These are phyloP conservation scores for Boulengeromyrus knoepffleri DNA, from an alignment of 2,113 vertebrate genomes.

Conservation along the genomic window DNA sequence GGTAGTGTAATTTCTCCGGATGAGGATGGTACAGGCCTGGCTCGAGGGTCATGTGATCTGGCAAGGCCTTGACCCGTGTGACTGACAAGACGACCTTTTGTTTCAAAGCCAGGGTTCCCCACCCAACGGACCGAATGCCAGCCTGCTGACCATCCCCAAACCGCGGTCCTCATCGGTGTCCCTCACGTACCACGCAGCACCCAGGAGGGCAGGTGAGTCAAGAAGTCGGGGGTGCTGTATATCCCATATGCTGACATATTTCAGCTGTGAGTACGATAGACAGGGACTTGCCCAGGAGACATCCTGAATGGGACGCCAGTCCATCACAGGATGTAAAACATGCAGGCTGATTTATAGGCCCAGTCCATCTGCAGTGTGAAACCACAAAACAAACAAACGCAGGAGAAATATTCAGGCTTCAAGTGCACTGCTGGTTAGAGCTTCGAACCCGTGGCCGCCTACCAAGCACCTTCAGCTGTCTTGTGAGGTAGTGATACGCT, in stretches of 20 bases:
- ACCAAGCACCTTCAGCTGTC: neutral
- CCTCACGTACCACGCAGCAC: conserved; percentile 68
- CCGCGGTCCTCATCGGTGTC: conserved; percentile 89
- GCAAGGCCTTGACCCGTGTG: neutral
- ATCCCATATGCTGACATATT: neutral
- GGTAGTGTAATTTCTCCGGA: neutral
- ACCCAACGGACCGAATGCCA: conserved; percentile 79
- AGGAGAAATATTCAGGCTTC: neutral
- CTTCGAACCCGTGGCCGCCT: neutral
- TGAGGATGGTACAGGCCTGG: neutral
- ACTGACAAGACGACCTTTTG: conserved; percentile 18
- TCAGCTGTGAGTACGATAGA: neutral
- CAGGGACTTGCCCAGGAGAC: neutral
- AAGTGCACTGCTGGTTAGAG: neutral
- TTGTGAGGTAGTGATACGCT: neutral
- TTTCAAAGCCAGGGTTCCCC: conserved; percentile 71
- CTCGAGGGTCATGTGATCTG: neutral
- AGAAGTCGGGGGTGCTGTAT: neutral
- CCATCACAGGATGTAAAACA: neutral
- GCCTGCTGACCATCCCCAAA: conserved; percentile 81
- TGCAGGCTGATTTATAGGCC: neutral
- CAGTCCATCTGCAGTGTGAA: neutral
- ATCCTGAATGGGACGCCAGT: neutral
- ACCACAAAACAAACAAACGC: neutral
- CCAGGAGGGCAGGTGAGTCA: conserved; percentile 78